Percentiles rank a stretch among this genome's conserved stretches.
These are phyloP conservation scores for Uropsilus gracilis DNA, from an alignment of 2,113 vertebrate species.

Conservation along the genomic window DNA sequence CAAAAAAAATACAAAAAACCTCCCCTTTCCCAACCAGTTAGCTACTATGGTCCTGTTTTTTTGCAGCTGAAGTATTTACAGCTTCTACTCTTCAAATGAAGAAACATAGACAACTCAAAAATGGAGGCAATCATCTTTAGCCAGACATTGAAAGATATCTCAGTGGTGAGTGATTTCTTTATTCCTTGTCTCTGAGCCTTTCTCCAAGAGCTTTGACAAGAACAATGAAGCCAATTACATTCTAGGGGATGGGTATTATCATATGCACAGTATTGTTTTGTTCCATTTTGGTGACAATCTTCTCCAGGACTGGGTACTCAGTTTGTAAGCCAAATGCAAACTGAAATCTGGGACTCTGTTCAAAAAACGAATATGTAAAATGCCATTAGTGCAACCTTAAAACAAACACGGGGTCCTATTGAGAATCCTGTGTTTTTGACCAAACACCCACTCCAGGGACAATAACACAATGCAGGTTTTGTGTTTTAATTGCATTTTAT, in stretches of 20 bases:
- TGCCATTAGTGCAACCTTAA: not conserved
- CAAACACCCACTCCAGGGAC: no score
- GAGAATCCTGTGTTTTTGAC: no score
- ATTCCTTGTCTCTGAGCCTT: not conserved
- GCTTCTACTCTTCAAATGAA: not conserved
- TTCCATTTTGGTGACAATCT: not conserved
- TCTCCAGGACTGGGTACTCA: not conserved
- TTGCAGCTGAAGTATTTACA: slow-evolving; percentile 5
- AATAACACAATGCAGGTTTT: not conserved
- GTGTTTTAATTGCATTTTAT: not conserved
- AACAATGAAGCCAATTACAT: not conserved
- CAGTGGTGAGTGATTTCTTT: not conserved
- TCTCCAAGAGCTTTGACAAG: not conserved
- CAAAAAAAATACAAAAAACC: no score
- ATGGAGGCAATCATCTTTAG: slow-evolving; percentile 19
- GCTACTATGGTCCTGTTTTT: slow-evolving; percentile 7
- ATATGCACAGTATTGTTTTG: not conserved
- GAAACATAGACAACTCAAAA: not conserved
- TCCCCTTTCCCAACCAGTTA: not conserved
- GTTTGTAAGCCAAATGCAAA: not conserved
- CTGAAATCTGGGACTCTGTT: not conserved
- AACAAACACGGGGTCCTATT: accelerated
- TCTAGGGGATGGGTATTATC: not conserved
- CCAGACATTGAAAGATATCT: not conserved
- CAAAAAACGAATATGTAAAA: not conserved